These are phyloP conservation scores for Perizoma affinitatum DNA, from an alignment of 2,888 invertebrate species.

Conservation along the genomic window DNA sequence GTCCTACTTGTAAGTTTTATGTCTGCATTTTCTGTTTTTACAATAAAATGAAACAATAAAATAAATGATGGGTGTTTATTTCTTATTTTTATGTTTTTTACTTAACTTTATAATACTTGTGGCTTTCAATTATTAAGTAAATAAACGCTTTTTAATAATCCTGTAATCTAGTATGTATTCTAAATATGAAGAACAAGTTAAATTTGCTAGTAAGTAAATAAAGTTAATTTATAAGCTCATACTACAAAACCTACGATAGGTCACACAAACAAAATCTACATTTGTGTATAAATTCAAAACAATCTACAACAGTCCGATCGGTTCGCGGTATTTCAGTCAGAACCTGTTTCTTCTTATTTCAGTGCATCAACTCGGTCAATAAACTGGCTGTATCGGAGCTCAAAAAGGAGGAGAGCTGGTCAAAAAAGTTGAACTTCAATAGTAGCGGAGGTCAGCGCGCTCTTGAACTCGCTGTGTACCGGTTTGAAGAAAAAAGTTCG, in stretches of 20 bases:
- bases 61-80: no score
- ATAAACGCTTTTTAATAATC: no score
- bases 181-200: no score
- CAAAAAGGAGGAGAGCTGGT: constrained; percentile 24
- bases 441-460: constrained; percentile 45
- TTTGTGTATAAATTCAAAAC: constrained; percentile 1
- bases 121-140: no score
- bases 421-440: constrained; percentile 32
- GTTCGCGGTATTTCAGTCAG: constrained; percentile 2
- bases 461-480: constrained; percentile 48
- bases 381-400: constrained; percentile 23
- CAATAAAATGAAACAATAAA: no score
- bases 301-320: constrained; percentile 1
- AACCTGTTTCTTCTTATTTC: constrained; percentile 28
- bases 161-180: no score
- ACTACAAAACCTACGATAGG: neutral
- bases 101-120: no score
- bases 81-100: no score
- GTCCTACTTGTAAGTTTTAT: no score
- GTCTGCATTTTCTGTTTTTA: no score
- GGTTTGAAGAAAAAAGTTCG: constrained; percentile 34
- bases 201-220: no score
- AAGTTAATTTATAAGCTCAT: no score
- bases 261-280: constrained; percentile 1
- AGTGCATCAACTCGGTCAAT: constrained; percentile 34